A percentile compares a stretch with the other conserved stretches of the same genome.
Conservation (phyloP, 2,888 invertebrate species). For the Herminia tarsipennalis region DNA sequence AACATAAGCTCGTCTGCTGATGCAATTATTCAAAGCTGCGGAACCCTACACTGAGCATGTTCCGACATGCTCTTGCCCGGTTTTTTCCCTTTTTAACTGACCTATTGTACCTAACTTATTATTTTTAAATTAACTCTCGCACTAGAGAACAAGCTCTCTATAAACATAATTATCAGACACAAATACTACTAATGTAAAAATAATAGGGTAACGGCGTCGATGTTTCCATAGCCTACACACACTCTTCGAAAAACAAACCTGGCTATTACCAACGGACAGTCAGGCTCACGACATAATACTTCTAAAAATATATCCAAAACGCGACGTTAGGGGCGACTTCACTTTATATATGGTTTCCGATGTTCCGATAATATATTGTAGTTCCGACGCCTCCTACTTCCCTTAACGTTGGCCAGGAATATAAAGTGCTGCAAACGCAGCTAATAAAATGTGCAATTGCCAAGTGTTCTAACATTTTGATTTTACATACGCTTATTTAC, state of each 20-base stretch:
- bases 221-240: no score
- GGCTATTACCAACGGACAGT: slow-evolving; percentile 3
- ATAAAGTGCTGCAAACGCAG: slow-evolving; percentile 25
- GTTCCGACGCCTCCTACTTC: slow-evolving; percentile 39
- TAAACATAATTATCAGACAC: no score
- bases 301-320: slow-evolving; percentile 30
- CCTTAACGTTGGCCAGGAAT: slow-evolving; percentile 24
- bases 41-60: no score
- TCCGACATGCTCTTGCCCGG: no score
- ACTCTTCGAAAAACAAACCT: background rate
- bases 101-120: no score
- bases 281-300: slow-evolving; percentile 27
- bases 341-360: slow-evolving; percentile 44
- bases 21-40: no score
- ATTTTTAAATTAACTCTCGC: no score
- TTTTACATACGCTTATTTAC: background rate
- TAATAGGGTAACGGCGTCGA: no score
- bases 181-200: no score
- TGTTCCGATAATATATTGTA: slow-evolving; percentile 42
- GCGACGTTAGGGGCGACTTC: slow-evolving; percentile 22
- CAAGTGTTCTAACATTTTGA: slow-evolving; percentile 14
- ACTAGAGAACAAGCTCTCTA: no score
- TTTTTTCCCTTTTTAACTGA: no score
- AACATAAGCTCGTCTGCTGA: no score
- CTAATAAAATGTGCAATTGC: slow-evolving; percentile 37